Evolutionary conservation across 2,888 invertebrate species (phyloP).

Genomic region (Trissoscelio sp.): DNA sequence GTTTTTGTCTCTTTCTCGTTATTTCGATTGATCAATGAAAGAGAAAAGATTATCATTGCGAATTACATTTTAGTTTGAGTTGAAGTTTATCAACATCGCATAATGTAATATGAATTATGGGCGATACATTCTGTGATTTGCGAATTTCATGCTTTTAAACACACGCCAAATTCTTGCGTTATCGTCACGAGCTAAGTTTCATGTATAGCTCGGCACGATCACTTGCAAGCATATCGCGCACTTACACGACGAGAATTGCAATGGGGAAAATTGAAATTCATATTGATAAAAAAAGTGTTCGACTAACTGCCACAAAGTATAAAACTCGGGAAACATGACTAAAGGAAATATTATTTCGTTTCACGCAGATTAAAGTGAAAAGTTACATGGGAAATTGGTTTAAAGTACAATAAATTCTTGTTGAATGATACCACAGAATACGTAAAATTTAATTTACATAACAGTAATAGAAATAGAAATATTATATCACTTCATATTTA

Average conservation of each 20-base stretch:
- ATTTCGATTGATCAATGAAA: too few species aligned
- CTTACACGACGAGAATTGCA: slow-evolving; percentile 54
- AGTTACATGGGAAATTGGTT: slow-evolving; percentile 35
- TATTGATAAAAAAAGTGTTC: slow-evolving; percentile 53
- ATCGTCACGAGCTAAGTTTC: slow-evolving; percentile 60
- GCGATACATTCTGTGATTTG: slow-evolving; percentile 58
- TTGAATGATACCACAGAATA: background rate
- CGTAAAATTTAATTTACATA: slow-evolving; percentile 18
- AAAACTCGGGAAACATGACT: slow-evolving; percentile 45
- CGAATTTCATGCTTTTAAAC: slow-evolving; percentile 57
- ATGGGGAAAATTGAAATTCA: slow-evolving; percentile 53
- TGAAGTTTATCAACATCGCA: too few species aligned
- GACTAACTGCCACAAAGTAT: slow-evolving; percentile 51
- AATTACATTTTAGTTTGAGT: too few species aligned
- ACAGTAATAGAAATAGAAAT: background rate
- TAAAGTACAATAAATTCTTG: slow-evolving; percentile 8
- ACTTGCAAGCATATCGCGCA: slow-evolving; percentile 48
- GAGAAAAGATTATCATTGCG: too few species aligned
- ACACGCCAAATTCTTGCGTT: slow-evolving; percentile 63
- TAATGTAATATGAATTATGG: slow-evolving; percentile 56
- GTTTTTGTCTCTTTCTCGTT: too few species aligned
- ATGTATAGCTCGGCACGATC: slow-evolving; percentile 46
- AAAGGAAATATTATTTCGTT: slow-evolving; percentile 45
- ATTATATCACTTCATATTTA: too few species aligned
- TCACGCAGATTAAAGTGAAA: slow-evolving; percentile 32